These are phyloP conservation scores for Aporophyla nigra DNA, from an alignment of 2,888 invertebrate genomes.

Conservation along the genomic window DNA sequence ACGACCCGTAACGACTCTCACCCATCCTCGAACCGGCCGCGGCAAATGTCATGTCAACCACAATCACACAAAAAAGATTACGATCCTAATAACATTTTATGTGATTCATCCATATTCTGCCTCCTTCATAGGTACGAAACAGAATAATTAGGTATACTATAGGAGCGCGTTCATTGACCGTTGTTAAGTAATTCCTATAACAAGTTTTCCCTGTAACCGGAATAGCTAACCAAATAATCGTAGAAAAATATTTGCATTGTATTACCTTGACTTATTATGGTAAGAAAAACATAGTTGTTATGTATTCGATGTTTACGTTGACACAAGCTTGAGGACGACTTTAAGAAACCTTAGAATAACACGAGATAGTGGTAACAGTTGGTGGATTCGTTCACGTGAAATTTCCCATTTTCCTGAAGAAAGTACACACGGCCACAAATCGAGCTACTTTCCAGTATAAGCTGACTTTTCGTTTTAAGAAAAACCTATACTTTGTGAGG, in stretches of 20 bases:
- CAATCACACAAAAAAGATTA: too few relatives aligned
- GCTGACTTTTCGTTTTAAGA: too few relatives aligned
- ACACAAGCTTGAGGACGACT: background rate
- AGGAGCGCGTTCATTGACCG: background rate
- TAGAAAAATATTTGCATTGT: slow-evolving; percentile 10
- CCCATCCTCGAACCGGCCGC: background rate
- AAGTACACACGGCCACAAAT: too few relatives aligned
- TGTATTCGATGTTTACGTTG: slow-evolving; percentile 3
- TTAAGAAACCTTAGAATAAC: background rate
- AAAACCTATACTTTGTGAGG: too few relatives aligned
- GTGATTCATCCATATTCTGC: too few relatives aligned
- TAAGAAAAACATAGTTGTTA: slow-evolving; percentile 1
- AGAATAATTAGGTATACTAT: too few relatives aligned
- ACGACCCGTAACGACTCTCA: too few relatives aligned
- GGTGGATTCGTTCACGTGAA: background rate
- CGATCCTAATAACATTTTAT: too few relatives aligned
- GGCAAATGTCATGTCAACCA: too few relatives aligned
- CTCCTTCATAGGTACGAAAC: too few relatives aligned
- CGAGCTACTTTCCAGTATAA: too few relatives aligned
- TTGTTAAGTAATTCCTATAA: background rate
- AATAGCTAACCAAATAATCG: slow-evolving; percentile 4
- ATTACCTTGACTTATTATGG: background rate
- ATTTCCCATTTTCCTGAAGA: background rate
- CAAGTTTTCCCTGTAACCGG: background rate
- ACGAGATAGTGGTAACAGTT: background rate